These are phyloP conservation scores for Tachypleus tridentatus DNA, from an alignment of 1,140 invertebrate species.

Conservation along the genomic window DNA sequence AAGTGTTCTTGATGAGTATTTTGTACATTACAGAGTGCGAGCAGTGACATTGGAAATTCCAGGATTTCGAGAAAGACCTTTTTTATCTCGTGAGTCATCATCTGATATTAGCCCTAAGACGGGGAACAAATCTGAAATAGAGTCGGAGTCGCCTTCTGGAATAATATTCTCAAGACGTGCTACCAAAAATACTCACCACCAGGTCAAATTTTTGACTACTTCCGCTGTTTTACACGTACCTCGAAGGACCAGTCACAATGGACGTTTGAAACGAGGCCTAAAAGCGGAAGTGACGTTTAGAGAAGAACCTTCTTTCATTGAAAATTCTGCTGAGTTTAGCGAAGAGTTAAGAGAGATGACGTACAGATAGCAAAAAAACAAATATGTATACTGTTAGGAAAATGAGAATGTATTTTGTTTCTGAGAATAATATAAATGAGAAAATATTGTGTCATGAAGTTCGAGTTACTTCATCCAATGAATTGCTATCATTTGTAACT, in stretches of 20 bases:
- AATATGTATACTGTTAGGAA: too few species aligned
- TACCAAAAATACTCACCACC: slow-evolving; percentile 7
- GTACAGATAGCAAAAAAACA: too few species aligned
- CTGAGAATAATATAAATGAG: too few species aligned
- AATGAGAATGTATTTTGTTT: too few species aligned
- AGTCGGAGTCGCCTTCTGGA: slow-evolving; percentile 9
- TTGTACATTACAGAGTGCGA: slow-evolving; percentile 5
- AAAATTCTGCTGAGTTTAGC: too few species aligned
- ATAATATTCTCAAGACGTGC: slow-evolving; percentile 1
- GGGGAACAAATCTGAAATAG: slow-evolving; percentile 9
- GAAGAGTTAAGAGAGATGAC: too few species aligned
- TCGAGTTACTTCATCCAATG: too few species aligned
- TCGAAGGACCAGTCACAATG: slow-evolving; percentile 13
- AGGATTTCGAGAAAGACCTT: slow-evolving; percentile 11
- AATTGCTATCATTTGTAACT: too few species aligned
- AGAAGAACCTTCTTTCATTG: slow-evolving; percentile 6
- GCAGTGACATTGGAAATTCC: slow-evolving; percentile 16
- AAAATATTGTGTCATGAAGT: too few species aligned
- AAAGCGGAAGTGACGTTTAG: slow-evolving; percentile 12
- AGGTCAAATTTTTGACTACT: slow-evolving; percentile 18
- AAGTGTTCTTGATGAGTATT: not conserved
- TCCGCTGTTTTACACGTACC: slow-evolving; percentile 14
- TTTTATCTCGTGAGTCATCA: slow-evolving; percentile 17
- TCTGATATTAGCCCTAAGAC: slow-evolving; percentile 14
- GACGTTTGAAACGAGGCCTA: slow-evolving; percentile 12